phyloP scores from a whole-genome alignment of 92 coral and sea anemone species.

The Porites divaricata region DNA sequence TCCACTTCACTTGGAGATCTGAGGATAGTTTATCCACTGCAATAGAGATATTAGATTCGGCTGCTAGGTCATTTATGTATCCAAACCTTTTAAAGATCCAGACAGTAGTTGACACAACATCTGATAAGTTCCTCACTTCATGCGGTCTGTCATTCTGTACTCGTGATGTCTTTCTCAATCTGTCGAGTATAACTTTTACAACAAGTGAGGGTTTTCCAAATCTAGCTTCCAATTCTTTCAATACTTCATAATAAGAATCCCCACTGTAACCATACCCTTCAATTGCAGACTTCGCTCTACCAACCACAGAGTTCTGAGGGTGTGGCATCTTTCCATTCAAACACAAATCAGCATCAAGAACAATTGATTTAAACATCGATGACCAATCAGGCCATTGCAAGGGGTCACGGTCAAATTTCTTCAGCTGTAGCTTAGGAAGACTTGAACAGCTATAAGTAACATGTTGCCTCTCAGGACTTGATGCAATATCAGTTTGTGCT shows the following conservation, averaged over 20 bases:
- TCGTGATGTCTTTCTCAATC: constrained; percentile 20
- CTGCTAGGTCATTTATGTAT: constrained; percentile 35
- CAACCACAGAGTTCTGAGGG: constrained; percentile 58
- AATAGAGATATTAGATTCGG: constrained; percentile 43
- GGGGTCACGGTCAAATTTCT: constrained; percentile 63
- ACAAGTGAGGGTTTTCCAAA: constrained; percentile 58
- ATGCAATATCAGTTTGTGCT: no score
- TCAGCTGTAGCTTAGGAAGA: constrained; percentile 47
- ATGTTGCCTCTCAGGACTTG: not conserved
- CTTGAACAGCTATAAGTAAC: not conserved
- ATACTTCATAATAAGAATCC: constrained; percentile 52
- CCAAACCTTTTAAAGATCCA: constrained; percentile 45
- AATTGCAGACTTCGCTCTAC: constrained; percentile 56
- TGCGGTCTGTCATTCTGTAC: constrained; percentile 39
- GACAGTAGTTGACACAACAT: constrained; percentile 46
- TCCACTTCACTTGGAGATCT: constrained; percentile 45
- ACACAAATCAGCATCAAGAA: constrained; percentile 46
- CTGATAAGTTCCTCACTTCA: constrained; percentile 40
- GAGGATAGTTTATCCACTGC: constrained; percentile 41
- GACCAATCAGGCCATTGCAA: constrained; percentile 65
- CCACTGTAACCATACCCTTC: constrained; percentile 65
- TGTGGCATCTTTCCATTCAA: constrained; percentile 55
- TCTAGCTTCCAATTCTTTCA: constrained; percentile 51
- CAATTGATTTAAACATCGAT: constrained; percentile 61
- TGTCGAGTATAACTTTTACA: constrained; percentile 39